Base-by-base conservation (phyloP, 2,113 vertebrate species). In the Aramus guarauna region DNA sequence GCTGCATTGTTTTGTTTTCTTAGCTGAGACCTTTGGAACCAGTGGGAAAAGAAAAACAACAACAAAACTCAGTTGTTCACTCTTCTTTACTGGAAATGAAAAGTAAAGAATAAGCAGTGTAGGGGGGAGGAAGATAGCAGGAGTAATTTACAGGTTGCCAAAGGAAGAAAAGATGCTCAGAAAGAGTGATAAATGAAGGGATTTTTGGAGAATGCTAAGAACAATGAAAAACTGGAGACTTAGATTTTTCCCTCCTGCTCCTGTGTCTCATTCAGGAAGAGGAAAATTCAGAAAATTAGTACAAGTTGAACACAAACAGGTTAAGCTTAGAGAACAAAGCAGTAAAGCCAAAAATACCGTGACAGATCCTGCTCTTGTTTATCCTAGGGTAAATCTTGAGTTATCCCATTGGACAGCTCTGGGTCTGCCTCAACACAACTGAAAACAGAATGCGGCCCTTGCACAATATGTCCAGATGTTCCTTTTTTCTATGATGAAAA, bases 401-500 rank as follows among this genome's bases (percentile, higher is more conserved):
- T 80, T 77, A 24, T 83, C 64, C 90, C 75, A 27, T 36, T 88
- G 90, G 88, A 92, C 17, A 47, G 6, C 59, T 86, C 56, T 67
- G 88, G 23, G 72, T 94, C 94, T 96, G 79, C 88, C 80, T 88
- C 91, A 86, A 67, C 72, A 88, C 0, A 53, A 86, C 91, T 77
- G 75, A 95, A 95, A 86, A 79, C 68, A 91, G 60, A 94, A 91
- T 91, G 56, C 34, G 52, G 76, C 48, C 91, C 73, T 95, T 96
- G 88, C 94, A 96, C 88, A 96, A 93, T 60, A 94, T 12, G 41
- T 81, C 85, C 94, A 96, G 92, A 95, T 96, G 88, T 96, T 94
- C 50, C 27, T 81, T 86, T 95, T 74, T 93, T 41, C 64, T 88
- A 16, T 91, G 45, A 81, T 62, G 71, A 92, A 96, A 95, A 93